Conservation (phyloP, 2,888 invertebrate genomes). For the Drosophila barbarae region DNA sequence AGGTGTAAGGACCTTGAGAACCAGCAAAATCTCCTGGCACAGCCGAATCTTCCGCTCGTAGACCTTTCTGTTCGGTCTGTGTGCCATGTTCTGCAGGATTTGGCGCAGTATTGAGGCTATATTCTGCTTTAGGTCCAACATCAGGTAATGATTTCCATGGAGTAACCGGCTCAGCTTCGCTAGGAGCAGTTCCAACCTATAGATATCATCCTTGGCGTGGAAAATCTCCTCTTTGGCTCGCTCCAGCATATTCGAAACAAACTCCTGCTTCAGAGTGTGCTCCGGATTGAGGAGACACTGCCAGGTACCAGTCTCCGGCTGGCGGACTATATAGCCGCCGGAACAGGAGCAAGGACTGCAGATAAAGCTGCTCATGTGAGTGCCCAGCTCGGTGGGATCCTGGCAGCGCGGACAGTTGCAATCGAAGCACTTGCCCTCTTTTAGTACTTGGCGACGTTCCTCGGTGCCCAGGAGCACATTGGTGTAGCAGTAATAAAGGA, state of each 20-base stretch:
- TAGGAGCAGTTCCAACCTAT: conserved; percentile 80
- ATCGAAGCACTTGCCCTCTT: conserved; percentile 87
- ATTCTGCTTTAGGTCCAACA: conserved; percentile 86
- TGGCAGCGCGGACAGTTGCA: conserved; percentile 85
- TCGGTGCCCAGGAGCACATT: conserved; percentile 86
- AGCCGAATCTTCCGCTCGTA: conserved; percentile 84
- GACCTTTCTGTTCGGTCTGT: conserved; percentile 81
- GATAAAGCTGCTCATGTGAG: conserved; percentile 83
- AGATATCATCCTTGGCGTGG: conserved; percentile 77
- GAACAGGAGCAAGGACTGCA: conserved; percentile 60
- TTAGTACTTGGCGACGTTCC: conserved; percentile 84
- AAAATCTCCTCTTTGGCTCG: conserved; percentile 80
- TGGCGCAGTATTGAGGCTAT: conserved; percentile 83
- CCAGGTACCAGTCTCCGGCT: conserved; percentile 59
- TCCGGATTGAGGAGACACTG: conserved; percentile 67
- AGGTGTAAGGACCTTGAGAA: conserved; percentile 85
- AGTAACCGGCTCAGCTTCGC: conserved; percentile 82
- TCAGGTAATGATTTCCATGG: conserved; percentile 84
- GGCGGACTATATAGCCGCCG: conserved; percentile 55
- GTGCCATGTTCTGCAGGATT: conserved; percentile 80
- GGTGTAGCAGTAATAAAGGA: conserved; percentile 86
- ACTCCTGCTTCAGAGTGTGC: conserved; percentile 68
- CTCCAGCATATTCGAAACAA: conserved; percentile 80
- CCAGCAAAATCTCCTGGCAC: conserved; percentile 84
- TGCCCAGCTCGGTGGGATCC: conserved; percentile 86